A percentile compares a stretch with the other conserved stretches of the same genome.
Conservation (phyloP, 2,888 invertebrate species). For the Teinopalpus imperialis region DNA sequence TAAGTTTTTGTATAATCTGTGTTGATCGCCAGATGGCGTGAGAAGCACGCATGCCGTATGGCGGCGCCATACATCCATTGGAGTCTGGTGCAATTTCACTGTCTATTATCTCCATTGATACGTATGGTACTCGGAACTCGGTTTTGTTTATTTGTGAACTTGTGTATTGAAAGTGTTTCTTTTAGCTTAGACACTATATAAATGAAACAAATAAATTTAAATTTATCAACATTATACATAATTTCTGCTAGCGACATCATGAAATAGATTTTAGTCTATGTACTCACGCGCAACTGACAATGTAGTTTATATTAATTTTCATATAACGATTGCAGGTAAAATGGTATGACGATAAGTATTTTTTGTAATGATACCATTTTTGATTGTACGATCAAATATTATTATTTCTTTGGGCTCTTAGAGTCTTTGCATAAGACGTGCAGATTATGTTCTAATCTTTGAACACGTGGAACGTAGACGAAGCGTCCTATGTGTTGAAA, state of each 20-base stretch:
- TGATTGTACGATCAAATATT: constrained; percentile 17
- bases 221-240: too few species aligned
- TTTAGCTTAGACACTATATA: too few species aligned
- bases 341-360: constrained; percentile 1
- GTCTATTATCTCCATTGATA: constrained; percentile 61
- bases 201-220: too few species aligned
- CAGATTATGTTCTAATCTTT: constrained; percentile 67
- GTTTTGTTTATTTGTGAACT: too few species aligned
- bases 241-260: too few species aligned
- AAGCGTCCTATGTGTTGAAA: constrained; percentile 58
- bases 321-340: constrained; percentile 6
- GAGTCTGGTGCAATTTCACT: constrained; percentile 57
- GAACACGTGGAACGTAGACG: constrained; percentile 70
- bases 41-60: constrained; percentile 58
- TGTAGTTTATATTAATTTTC: too few species aligned
- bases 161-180: too few species aligned
- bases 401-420: constrained; percentile 22
- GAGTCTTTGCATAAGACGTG: constrained; percentile 49
- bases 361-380: constrained; percentile 21
- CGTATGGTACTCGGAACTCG: constrained; percentile 29
- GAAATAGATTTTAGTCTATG: too few species aligned
- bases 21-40: constrained; percentile 56
- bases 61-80: constrained; percentile 38
- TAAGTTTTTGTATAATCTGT: constrained; percentile 53
- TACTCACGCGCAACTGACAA: too few species aligned